Conservation (phyloP, 2,113 vertebrate genomes). For the Ranitomeya imitator region DNA sequence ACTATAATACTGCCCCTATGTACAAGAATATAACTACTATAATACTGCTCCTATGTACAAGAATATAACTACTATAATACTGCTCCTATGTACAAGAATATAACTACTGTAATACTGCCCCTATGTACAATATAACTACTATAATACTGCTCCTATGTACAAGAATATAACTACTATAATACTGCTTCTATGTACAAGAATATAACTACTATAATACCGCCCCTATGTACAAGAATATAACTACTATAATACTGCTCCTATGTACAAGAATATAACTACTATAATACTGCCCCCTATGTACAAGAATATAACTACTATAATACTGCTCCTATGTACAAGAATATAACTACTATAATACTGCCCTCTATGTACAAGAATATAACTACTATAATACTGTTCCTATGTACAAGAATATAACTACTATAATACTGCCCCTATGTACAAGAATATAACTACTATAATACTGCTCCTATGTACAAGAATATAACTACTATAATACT, state of each 20-base stretch:
- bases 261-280: background rate
- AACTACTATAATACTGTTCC: background rate
- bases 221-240: background rate
- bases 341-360: slow-evolving; percentile 15
- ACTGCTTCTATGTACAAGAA: background rate
- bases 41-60: background rate
- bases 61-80: background rate
- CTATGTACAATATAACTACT: slow-evolving; percentile 1
- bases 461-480: background rate
- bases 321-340: background rate
- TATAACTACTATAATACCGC: background rate
- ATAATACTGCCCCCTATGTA: background rate
- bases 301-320: slow-evolving; percentile 7
- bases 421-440: background rate
- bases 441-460: background rate
- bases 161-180: slow-evolving; percentile 7
- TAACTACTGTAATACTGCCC: background rate
- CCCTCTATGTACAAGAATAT: too few species aligned
- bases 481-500: slow-evolving; percentile 5
- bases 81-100: background rate
- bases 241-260: background rate
- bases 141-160: background rate
- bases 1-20: slow-evolving; percentile 17
- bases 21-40: slow-evolving; percentile 1
- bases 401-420: background rate